A percentile compares a stretch with the other conserved stretches of the same genome.
These are phyloP conservation scores for Lagenorhynchus albirostris DNA, from an alignment of 2,113 vertebrate species.

Conservation along the genomic window DNA sequence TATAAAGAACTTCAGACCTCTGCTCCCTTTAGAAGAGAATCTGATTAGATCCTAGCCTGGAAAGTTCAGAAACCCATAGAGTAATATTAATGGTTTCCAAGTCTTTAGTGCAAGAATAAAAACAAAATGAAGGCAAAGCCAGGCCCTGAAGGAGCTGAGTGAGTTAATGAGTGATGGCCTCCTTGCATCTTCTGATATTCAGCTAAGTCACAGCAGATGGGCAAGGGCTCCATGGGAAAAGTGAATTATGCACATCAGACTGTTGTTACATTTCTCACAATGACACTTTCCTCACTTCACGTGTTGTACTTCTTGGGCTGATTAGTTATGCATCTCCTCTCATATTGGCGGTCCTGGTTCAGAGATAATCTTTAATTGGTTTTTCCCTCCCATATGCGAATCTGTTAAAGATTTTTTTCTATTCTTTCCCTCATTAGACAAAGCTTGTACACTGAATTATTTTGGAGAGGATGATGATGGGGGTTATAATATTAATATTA, in stretches of 20 bases:
- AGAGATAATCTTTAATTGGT: constrained; percentile 69
- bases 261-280: constrained; percentile 66
- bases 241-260: constrained; percentile 46
- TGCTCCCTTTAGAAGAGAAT: constrained; percentile 26
- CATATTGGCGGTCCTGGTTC: constrained; percentile 60
- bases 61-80: constrained; percentile 21
- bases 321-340: constrained; percentile 71
- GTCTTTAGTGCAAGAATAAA: constrained; percentile 60
- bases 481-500: constrained; percentile 26
- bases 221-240: constrained; percentile 34
- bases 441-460: background rate
- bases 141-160: constrained; percentile 35
- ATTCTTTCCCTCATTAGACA: background rate
- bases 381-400: constrained; percentile 61
- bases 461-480: constrained; percentile 6
- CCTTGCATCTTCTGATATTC: constrained; percentile 54
- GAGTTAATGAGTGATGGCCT: constrained; percentile 51
- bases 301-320: constrained; percentile 63
- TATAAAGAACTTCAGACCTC: constrained; percentile 8
- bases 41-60: constrained; percentile 31
- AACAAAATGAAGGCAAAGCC: constrained; percentile 52
- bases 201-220: constrained; percentile 55
- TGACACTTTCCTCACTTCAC: constrained; percentile 72
- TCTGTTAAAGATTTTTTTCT: constrained; percentile 38
- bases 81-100: constrained; percentile 55